Base-by-base conservation (phyloP, 2,888 invertebrate species). In the Cheilosia pagana region DNA sequence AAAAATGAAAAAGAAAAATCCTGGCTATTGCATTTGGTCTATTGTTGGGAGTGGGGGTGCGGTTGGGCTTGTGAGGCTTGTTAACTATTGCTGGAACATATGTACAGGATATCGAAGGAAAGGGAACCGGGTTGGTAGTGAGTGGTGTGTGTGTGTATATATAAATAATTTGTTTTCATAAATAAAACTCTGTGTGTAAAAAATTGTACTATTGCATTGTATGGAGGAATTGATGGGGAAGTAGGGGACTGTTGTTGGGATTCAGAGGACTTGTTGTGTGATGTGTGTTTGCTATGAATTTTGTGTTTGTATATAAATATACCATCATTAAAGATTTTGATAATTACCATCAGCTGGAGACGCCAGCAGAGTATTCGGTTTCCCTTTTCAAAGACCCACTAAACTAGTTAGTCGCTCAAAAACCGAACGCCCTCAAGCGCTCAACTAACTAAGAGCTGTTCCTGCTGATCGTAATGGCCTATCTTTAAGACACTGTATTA, bases 131-230 rank as follows among this genome's bases (percentile, higher is more conserved):
- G 77, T 75, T 45, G 71, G 76, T 87, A 72, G 75, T 78, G 71
- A 50, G 55, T 81, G 76, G 78, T 87, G 87, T 87, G 78, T 89
- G 88, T 90, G 89, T 90, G 87, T 89, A 90, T 90, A 91, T 90
- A 89, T 90, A 89, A 88, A 89, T 89, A 88, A 89, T 89, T 88
- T 88, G 77, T 79, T 86, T 78, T 87, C 85, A 88, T 90, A 89
- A 88, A 88, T 89, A 89, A 89, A 89, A 88, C 90, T 90, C 89
- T 89, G 89, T 89, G 89, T 90, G 89, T 90, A 89, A 89, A 91
- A 88, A 90, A 88, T 90, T 91, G 91, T 91, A 91, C 91, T 91
- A 91, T 91, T 91, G 91, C 91, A 91, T 90, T 91, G 91, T 91
- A 89, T 91, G 91, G 91, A 91, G 91, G 91, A 91, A 79, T 74